Evolutionary conservation across 1,140 invertebrate species (phyloP), one percentile per base, ranked within the genome.

Genomic region (Plutomurus gul): DNA sequence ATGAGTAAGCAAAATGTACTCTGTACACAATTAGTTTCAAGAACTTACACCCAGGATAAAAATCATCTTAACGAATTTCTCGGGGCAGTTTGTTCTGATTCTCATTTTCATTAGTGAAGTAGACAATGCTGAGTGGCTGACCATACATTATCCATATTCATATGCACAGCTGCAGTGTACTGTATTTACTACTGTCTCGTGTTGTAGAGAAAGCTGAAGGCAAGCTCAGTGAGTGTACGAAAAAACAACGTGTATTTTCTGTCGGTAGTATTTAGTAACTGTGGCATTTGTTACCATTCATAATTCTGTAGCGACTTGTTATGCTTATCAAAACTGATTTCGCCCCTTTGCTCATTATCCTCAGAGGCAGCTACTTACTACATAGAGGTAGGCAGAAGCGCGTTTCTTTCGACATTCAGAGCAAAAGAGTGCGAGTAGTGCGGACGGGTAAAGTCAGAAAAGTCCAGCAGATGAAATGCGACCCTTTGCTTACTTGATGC

Each of bases 321-420:
- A 65, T 65, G 56, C 27, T 65, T 65, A 65, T 65, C 56, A 65
- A 65, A 65, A 65, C 22, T 30, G 56, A 65, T 30, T 65, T 72
- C 70, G 76, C 76, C 65, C 70, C 76, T 37, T 71, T 65, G 22
- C 76, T 78, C 76, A 78, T 78, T 78, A 78, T 70, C 36, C 49
- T 51, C 25, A 36, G 27, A 65, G 36, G 27, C n/a, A n/a, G n/a
- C n/a, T n/a, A n/a, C n/a, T n/a, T n/a, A n/a, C n/a, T n/a, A n/a
- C n/a, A n/a, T n/a, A n/a, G n/a, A n/a, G 27, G 49, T 60, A 75
- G 37, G 33, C 40, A 30, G 47, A 1, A 49, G 18, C 1, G 47
- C 20, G 7, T n/a, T 18, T 51, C 20, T 22, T 22, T 51, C 20
- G 5, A 20, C 20, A 13, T 47, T 6, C 8, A 6, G 0, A 5